These are phyloP conservation scores for Myrmophylax atrothorax DNA, from an alignment of 2,113 vertebrate species.

Conservation along the genomic window DNA sequence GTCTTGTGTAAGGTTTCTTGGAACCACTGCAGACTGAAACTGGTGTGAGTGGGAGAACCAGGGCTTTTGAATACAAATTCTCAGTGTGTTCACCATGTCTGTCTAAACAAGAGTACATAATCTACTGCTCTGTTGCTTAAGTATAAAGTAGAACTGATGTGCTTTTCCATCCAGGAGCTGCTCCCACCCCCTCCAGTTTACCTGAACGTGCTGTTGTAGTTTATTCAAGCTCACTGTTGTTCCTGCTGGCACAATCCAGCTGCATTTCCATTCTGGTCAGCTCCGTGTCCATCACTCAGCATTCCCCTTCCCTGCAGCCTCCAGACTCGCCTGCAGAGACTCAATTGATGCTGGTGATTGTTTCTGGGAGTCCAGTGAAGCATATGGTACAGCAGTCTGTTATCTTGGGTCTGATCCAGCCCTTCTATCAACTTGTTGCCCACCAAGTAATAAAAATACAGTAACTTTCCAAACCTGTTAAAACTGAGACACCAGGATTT, in stretches of 20 bases:
- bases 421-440: neutral
- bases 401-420: conserved; percentile 36
- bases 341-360: conserved; percentile 75
- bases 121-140: neutral
- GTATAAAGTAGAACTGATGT: neutral
- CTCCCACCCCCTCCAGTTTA: neutral
- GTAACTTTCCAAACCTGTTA: neutral
- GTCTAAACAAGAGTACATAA: neutral
- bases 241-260: conserved; percentile 73
- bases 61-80: neutral
- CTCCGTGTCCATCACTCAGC: conserved; percentile 80
- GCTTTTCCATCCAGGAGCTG: neutral
- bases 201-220: conserved; percentile 77
- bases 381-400: conserved; percentile 50
- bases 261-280: conserved; percentile 81
- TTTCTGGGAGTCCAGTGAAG: conserved; percentile 68
- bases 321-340: conserved; percentile 81
- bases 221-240: conserved; percentile 75
- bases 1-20: neutral
- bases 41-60: conserved; percentile 8
- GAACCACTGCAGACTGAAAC: neutral
- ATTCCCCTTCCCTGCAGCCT: conserved; percentile 72
- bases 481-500: neutral
- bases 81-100: neutral
- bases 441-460: conserved; percentile 18